phyloP scores from a whole-genome alignment of 2,888 invertebrate genomes.

The Odontocerum albicorne region DNA sequence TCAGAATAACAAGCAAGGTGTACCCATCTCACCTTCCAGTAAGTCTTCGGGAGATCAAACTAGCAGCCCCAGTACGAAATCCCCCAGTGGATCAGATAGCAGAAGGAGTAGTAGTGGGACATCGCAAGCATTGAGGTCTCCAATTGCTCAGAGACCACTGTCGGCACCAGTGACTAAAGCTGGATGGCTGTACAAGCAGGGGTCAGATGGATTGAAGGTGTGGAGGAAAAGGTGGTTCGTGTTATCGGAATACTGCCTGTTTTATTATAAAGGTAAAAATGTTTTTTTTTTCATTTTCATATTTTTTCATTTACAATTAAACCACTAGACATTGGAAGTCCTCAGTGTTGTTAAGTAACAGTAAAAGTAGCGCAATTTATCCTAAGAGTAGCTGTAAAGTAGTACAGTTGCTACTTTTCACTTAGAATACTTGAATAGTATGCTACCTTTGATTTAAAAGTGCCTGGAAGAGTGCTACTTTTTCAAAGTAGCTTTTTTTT shows the following conservation, averaged over 20 bases:
- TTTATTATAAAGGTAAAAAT: constrained; percentile 86
- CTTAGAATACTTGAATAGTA: no score
- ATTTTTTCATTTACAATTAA: neutral
- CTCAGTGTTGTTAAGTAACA: no score
- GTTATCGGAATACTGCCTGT: constrained; percentile 88
- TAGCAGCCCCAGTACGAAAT: constrained; percentile 52
- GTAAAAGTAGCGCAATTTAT: no score
- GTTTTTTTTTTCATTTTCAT: neutral
- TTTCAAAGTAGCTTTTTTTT: no score
- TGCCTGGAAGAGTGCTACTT: no score
- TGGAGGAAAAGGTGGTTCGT: constrained; percentile 97
- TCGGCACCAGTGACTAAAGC: constrained; percentile 83
- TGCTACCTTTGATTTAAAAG: no score
- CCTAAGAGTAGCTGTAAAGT: no score
- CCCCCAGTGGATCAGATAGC: constrained; percentile 50
- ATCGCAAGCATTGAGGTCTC: constrained; percentile 72
- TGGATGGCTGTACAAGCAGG: constrained; percentile 91
- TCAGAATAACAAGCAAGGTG: constrained; percentile 2
- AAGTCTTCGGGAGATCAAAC: constrained; percentile 49
- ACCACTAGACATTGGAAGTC: no score
- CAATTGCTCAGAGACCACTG: constrained; percentile 81
- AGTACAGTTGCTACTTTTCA: no score
- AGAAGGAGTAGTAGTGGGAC: constrained; percentile 56
- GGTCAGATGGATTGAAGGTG: constrained; percentile 88
- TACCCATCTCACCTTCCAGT: constrained; percentile 24